Base-by-base conservation (phyloP, 2,113 vertebrate species). In the Lophius piscatorius region DNA sequence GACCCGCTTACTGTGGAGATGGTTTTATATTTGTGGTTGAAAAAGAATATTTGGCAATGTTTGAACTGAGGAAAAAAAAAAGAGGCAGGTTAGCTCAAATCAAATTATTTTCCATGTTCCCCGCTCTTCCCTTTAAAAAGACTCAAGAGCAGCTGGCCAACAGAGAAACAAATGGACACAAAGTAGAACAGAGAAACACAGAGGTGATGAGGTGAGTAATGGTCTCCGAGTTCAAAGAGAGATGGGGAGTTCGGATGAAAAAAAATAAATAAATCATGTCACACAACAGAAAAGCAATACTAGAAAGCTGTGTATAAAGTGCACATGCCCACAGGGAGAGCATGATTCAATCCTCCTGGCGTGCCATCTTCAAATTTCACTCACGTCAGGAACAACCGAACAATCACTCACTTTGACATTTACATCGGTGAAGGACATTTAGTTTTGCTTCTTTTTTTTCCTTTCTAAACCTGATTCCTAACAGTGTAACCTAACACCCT, bases 141-240 rank as follows among this genome's bases (percentile, higher is more conserved):
- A 61, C 45, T 66, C 40, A 31, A 44, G 39, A 68, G 61, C 51
- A 63, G 70, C 81, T 83, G 71, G 62, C 52, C 67, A 71, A 67
- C 54, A 80, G 42, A 72, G 66, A 74, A 78, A 65, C 77, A 80
- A 71, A 84, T 81, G 77, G 84, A 76, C 60, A 68, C 69, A 52
- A 79, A 81, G 35, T 31, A 34, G 58, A 71, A 54, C 51, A 73
- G 51, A 62, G 23, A 16, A 33, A 56, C 28, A 80, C 49, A 38
- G 39, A 74, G 66, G 58, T 68, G 68, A 86, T 72, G 55, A 76
- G 75, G 74, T 83, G 61, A 74, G 70, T 52, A 81, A 64, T 81
- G 50, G 70, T 70, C 38, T 76, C 23, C 28, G 51, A 72, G 70
- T 65, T 66, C 51, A 66, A 40, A 74, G 50, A 64, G 50, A 64